Base-by-base conservation (phyloP, 2,797 vertebrate species). In the Holocentrus rufus region DNA sequence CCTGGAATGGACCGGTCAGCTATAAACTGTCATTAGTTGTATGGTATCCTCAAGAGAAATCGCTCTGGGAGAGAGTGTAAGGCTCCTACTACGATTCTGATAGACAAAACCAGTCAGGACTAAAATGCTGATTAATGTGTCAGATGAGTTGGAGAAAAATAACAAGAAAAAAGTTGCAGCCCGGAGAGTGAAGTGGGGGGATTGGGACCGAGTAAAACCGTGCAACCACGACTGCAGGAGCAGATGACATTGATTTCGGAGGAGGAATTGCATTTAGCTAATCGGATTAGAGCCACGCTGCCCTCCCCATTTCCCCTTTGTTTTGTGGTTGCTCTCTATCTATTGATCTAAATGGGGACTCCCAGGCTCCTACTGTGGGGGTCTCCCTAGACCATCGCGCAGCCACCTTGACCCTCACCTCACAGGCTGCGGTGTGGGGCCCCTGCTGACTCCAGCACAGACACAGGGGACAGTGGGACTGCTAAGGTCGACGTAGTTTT, bases 211-310 rank as follows among this genome's bases (percentile, higher is more conserved):
- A 65, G 65, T 34, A n/a, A 72, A 74, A 70, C 78, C 30, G 22
- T 69, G 78, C 20, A 52, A 61, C 69, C 59, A 60, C 81, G 77
- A n/a, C 74, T 65, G 73, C 80, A 55, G 87, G 74, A 87, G 87
- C 91, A 91, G 89, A 92, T 84, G 82, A 83, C 92, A 92, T 93
- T 92, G 92, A 94, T 94, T 93, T 92, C 80, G 82, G 83, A 81
- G 78, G 85, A 88, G 88, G 87, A 90, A 92, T 93, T 92, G 84
- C 91, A 89, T 94, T 93, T 92, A 89, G 90, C 88, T 93, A 93
- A 93, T 93, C 83, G 81, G 88, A 93, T 94, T 94, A 93, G 79
- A 82, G 81, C 78, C 77, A 46, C 11, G 30, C 88, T 86, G 82
- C 85, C 86, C 82, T 89, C 85, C 85, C 84, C 74, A 74, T 91